Conservation (phyloP, 2,797 vertebrate species). For the Danionella dracula region DNA sequence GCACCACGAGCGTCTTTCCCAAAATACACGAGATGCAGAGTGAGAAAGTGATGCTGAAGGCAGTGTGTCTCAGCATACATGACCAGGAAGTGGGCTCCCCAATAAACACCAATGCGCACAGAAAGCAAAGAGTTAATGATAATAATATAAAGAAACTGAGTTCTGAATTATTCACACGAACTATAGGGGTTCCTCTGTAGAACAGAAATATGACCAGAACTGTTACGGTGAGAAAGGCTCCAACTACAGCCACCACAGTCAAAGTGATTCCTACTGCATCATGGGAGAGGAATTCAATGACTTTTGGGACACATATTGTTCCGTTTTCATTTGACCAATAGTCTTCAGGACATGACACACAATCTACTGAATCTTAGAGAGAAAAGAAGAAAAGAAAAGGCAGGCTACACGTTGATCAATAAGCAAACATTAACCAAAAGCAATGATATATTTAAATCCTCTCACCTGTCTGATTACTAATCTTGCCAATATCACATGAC, state of each 20-base stretch:
- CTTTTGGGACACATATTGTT: conserved; percentile 45
- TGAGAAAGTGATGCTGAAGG: conserved; percentile 48
- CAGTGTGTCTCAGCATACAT: conserved; percentile 50
- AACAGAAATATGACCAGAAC: conserved; percentile 44
- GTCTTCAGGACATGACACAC: conserved; percentile 44
- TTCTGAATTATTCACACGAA: conserved; percentile 49
- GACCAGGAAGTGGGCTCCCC: conserved; percentile 50
- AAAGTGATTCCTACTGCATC: conserved; percentile 47
- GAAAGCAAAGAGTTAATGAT: conserved; percentile 45
- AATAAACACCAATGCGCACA: conserved; percentile 48
- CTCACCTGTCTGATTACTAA: conserved; percentile 55
- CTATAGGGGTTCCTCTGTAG: conserved; percentile 45
- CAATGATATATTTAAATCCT: too few relatives aligned
- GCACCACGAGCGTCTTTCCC: conserved; percentile 47
- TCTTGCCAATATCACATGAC: conserved; percentile 54
- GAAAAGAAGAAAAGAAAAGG: neutral
- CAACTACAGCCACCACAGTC: conserved; percentile 40
- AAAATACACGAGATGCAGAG: conserved; percentile 49
- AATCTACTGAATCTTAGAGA: conserved; percentile 50
- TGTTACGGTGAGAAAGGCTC: conserved; percentile 39
- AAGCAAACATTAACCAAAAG: neutral
- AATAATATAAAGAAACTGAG: conserved; percentile 50
- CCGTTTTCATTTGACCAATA: conserved; percentile 46
- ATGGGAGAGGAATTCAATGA: conserved; percentile 43
- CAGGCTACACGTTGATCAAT: neutral